Percentiles rank a stretch among this genome's conserved stretches.
Conservation (phyloP, 2,888 invertebrate genomes). For the Lycophotia porphyrea region DNA sequence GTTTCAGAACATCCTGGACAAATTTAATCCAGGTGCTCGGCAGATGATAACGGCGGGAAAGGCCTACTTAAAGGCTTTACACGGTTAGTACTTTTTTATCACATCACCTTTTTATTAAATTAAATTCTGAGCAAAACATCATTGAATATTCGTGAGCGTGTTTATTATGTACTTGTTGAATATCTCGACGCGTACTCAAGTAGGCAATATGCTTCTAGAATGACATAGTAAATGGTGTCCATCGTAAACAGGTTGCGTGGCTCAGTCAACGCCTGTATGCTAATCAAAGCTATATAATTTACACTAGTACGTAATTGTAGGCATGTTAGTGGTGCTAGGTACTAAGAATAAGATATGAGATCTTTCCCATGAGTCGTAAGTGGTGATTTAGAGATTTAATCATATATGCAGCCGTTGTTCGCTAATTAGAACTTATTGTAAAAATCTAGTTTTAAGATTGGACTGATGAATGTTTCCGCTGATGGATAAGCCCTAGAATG, state of each 20-base stretch:
- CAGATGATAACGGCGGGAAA: slow-evolving; percentile 98
- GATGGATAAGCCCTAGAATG: not conserved
- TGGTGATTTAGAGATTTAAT: slow-evolving; percentile 45
- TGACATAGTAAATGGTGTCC: slow-evolving; percentile 25
- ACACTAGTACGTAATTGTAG: slow-evolving; percentile 52
- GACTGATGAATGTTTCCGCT: slow-evolving; percentile 7
- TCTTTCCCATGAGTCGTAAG: slow-evolving; percentile 51
- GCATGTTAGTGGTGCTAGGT: slow-evolving; percentile 19
- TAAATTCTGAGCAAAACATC: slow-evolving; percentile 49
- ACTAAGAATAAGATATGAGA: slow-evolving; percentile 52
- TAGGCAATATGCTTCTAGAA: slow-evolving; percentile 26
- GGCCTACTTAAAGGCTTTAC: slow-evolving; percentile 97
- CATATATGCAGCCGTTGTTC: slow-evolving; percentile 18
- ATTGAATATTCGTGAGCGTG: slow-evolving; percentile 35
- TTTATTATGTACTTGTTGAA: slow-evolving; percentile 39
- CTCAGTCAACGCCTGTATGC: slow-evolving; percentile 19
- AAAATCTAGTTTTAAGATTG: slow-evolving; percentile 41
- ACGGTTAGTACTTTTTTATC: slow-evolving; percentile 92
- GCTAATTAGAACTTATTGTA: slow-evolving; percentile 55
- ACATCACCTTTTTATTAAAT: slow-evolving; percentile 49
- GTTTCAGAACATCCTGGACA: slow-evolving; percentile 98
- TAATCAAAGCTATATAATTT: slow-evolving; percentile 52
- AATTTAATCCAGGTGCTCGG: slow-evolving; percentile 98
- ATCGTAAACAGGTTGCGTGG: slow-evolving; percentile 45
- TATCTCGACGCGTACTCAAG: slow-evolving; percentile 11